Evolutionary conservation across 1,140 invertebrate genomes (phyloP), one percentile per base, ranked within the genome.

Genomic region (Aphelinus certus): DNA sequence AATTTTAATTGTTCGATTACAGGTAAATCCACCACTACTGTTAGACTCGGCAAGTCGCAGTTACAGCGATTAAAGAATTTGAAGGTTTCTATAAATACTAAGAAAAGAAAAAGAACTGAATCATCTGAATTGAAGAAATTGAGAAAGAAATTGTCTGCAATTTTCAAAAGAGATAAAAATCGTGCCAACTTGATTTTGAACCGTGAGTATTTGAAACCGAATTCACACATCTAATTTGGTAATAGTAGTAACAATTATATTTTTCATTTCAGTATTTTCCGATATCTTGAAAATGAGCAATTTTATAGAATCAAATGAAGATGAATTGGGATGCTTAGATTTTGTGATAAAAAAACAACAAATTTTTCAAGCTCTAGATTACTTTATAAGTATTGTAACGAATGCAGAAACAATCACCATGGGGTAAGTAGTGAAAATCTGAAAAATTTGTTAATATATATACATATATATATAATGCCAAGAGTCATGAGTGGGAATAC

Each of bases 261-360:
- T 61, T 43, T 61, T 45, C 5, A 61, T 61, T 61, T 0, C 43
- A 61, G 60, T 61, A 9, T 61, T 61, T 61, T 61, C 26, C 60
- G 60, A 61, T 10, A 61, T 61, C 26, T 45, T 61, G 3, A 43
- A 43, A 4, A 61, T 61, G 3, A 61, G 9, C 45, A 61, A 61
- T 61, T 45, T 61, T 3, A 61, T 61, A 5, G 60, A 61, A 45
- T 3, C 42, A 5, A 5, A 4, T 45, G 1, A 61, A 26, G 26
- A 26, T 45, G 60, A 61, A 5, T 5, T 61, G 26, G 60, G 60
- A 46, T 61, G 26, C 3, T 42, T 61, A 43, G 60, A 61, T 3
- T 61, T 61, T 61, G 3, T 61, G 7, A 61, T 61, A 6, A 61
- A 26, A 5, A 4, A 61, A 46, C 60, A 61, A 61, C 3, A 43